These are phyloP conservation scores for Mustela erminea DNA, from an alignment of 2,797 vertebrate species.

Conservation along the genomic window DNA sequence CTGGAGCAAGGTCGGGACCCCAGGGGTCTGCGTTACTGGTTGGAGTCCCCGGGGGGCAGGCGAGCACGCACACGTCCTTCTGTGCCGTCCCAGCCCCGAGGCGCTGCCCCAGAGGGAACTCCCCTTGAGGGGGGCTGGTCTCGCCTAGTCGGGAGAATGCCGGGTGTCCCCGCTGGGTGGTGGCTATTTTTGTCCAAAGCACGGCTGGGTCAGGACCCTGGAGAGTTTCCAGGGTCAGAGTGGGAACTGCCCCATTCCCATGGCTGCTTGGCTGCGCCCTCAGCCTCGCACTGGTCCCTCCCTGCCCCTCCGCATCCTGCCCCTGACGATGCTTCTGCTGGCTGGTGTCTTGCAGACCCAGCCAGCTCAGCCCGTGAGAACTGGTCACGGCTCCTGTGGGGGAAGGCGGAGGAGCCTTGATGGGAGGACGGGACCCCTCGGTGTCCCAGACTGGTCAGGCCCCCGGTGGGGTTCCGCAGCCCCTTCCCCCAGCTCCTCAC, in stretches of 20 bases:
- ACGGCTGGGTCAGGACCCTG: constrained; percentile 16
- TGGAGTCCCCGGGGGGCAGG: not conserved
- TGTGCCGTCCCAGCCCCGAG: fast-evolving
- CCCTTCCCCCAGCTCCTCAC: no score
- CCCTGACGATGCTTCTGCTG: no score
- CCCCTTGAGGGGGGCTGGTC: not conserved
- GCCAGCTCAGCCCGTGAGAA: fast-evolving
- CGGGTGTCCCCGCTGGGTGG: not conserved
- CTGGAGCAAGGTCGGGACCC: not conserved
- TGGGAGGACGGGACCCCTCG: not conserved
- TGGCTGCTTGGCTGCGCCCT: fast-evolving
- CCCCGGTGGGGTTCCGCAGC: not conserved
- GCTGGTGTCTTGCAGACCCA: not conserved
- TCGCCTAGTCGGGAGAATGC: not conserved
- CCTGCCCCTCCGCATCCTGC: fast-evolving
- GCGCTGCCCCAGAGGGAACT: not conserved
- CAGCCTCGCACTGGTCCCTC: not conserved
- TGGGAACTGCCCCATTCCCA: constrained; percentile 18
- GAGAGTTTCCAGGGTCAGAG: constrained; percentile 9
- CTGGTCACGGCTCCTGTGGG: not conserved
- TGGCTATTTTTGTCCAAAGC: not conserved
- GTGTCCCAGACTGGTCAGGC: fast-evolving
- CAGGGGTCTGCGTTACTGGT: not conserved
- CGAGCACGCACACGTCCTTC: not conserved
- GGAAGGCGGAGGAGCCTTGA: not conserved